phyloP scores from a whole-genome alignment of 2,888 invertebrate species.

The Prosapia bicincta region DNA sequence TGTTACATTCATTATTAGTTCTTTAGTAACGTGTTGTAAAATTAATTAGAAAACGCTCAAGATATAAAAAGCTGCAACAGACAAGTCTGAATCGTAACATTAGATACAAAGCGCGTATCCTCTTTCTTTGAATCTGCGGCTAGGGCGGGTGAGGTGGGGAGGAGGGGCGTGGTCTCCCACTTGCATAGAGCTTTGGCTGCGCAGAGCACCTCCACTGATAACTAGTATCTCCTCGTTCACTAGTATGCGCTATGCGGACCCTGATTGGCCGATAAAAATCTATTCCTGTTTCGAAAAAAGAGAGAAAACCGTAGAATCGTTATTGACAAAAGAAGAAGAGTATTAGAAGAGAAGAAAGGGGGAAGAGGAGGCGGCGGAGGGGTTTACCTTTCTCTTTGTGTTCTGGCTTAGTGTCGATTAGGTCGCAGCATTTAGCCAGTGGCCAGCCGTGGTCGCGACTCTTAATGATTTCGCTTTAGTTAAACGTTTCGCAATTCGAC shows the following conservation, averaged over 20 bases:
- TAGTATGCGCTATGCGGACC: background rate
- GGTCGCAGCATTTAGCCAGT: slow-evolving; percentile 14
- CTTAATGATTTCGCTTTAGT: slow-evolving; percentile 6
- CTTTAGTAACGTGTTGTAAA: too few relatives aligned
- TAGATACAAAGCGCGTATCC: background rate
- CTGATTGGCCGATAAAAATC: slow-evolving; percentile 23
- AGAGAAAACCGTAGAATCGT: slow-evolving; percentile 1
- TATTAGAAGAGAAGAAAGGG: background rate
- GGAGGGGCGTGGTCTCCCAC: slow-evolving; percentile 24
- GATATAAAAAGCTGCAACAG: too few relatives aligned
- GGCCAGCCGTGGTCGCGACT: slow-evolving; percentile 7
- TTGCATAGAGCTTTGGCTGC: background rate
- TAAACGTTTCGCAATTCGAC: too few relatives aligned
- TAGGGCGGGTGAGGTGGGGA: slow-evolving; percentile 13
- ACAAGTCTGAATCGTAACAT: too few relatives aligned
- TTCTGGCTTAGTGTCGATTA: slow-evolving; percentile 19
- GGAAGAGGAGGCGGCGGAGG: background rate
- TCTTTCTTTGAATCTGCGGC: too few relatives aligned
- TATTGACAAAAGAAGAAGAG: slow-evolving; percentile 16
- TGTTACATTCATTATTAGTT: too few relatives aligned
- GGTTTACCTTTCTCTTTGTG: background rate
- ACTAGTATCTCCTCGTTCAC: background rate
- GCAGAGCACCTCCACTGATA: background rate
- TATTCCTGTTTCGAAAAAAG: slow-evolving; percentile 6
- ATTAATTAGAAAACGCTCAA: too few relatives aligned